Evolutionary conservation across 2,888 invertebrate genomes (phyloP), one percentile per base, ranked within the genome.

Genomic region (Cyaniris semiargus): DNA sequence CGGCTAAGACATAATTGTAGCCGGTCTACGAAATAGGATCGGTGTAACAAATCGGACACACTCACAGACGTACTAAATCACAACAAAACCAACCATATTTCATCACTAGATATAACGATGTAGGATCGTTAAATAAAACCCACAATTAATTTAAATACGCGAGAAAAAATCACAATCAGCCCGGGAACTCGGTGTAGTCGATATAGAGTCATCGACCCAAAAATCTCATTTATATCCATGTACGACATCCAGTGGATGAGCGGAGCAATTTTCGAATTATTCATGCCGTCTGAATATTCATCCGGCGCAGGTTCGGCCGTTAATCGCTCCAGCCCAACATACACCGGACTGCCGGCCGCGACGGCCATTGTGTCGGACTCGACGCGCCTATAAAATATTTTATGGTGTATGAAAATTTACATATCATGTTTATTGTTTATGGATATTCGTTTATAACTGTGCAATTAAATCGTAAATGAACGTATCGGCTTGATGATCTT

Each of bases 211-310:
- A 83, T 85, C 84, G 87, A 87, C 85, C 86, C 82, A 84, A 87
- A 88, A 81, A 81, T 84, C 81, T 81, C 82, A 83, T 83, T 85
- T 88, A 88, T 88, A 88, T 85, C 85, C 86, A 82, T 81, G 83
- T 60, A 60, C 23, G 60, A 89, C 89, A 89, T 89, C 87, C 89
- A 89, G 86, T 85, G 82, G 86, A 84, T 84, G 87, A 85, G 84
- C 84, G 87, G 87, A 85, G 87, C 84, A 86, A 89, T 89, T 88
- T 89, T 84, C 87, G 87, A 86, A 90, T 91, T 91, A 90, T 90
- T 89, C 89, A 92, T 90, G 86, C 86, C 82, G 83, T 80, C 87
- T 90, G 91, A 92, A 93, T 93, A 93, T 93, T 92, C 90, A 91
- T 88, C 84, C 86, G 85, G 84, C 88, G 86, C 86, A 86, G 86